A percentile compares a stretch with the other conserved stretches of the same genome.
Evolutionary conservation across 2,888 invertebrate genomes (phyloP).

Genomic region (Nomada fucata): DNA sequence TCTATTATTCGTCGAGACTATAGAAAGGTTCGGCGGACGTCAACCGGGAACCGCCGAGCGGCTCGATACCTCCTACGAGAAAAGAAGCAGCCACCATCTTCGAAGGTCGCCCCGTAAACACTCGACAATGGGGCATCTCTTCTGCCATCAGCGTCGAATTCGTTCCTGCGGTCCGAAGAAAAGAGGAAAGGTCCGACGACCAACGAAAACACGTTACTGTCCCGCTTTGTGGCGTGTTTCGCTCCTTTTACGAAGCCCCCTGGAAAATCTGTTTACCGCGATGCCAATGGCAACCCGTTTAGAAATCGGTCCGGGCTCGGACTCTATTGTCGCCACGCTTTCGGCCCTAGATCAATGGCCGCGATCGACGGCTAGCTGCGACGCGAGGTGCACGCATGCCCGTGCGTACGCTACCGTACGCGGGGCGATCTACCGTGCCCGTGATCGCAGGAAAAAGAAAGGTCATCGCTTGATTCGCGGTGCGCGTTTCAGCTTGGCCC

Average conservation of each 20-base stretch:
- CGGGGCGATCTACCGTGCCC: background rate
- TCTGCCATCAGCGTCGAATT: constrained; percentile 10
- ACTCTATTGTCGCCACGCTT: background rate
- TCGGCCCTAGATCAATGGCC: no score
- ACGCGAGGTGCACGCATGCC: background rate
- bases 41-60: constrained; percentile 16
- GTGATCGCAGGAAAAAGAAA: constrained; percentile 50
- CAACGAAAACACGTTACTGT: constrained; percentile 79
- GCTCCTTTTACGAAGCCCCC: constrained; percentile 67
- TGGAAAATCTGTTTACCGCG: constrained; percentile 24
- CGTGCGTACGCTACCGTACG: background rate
- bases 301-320: background rate
- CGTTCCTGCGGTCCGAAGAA: constrained; percentile 58
- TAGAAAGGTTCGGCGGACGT: constrained; percentile 15
- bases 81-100: constrained; percentile 8
- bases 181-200: constrained; percentile 51
- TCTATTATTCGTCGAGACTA: constrained; percentile 64
- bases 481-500: constrained; percentile 71
- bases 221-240: constrained; percentile 79
- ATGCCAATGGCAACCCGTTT: background rate
- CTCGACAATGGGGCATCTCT: constrained; percentile 43
- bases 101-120: constrained; percentile 35
- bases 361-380: background rate
- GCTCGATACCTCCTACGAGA: constrained; percentile 42
- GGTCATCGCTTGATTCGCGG: constrained; percentile 78